A percentile compares a stretch with the other conserved stretches of the same genome.
phyloP scores from a whole-genome alignment of 2,113 vertebrate species.

The Artemisiospiza belli region DNA sequence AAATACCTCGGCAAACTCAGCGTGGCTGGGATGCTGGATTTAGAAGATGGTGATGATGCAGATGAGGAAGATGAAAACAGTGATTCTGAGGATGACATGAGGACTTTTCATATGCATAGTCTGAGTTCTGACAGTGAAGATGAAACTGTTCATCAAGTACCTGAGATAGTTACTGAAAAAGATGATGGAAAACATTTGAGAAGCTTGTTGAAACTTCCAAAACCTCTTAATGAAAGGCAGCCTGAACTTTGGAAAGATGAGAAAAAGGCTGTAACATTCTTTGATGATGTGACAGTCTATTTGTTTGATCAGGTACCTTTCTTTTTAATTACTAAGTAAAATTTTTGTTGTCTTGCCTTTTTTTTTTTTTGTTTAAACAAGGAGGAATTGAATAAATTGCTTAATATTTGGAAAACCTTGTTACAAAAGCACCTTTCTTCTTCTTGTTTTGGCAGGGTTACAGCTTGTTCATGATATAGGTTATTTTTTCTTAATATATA shows the following conservation, averaged over 20 bases:
- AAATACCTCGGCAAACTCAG: slow-evolving; percentile 85
- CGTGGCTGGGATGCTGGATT: slow-evolving; percentile 69
- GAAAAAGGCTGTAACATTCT: slow-evolving; percentile 89
- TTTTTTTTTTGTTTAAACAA: neutral
- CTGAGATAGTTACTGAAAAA: slow-evolving; percentile 83
- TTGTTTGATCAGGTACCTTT: slow-evolving; percentile 93
- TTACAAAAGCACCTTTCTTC: neutral
- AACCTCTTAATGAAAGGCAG: neutral
- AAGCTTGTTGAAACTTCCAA: slow-evolving; percentile 85
- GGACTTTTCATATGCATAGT: slow-evolving; percentile 85
- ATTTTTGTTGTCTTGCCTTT: neutral
- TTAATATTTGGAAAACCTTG: neutral
- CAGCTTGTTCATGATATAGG: neutral
- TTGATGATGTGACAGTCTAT: slow-evolving; percentile 95
- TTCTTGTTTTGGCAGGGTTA: neutral
- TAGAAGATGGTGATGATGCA: slow-evolving; percentile 84
- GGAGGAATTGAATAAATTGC: neutral
- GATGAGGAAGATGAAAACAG: slow-evolving; percentile 97
- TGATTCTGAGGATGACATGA: slow-evolving; percentile 91
- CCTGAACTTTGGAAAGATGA: slow-evolving; percentile 54
- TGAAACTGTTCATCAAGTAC: slow-evolving; percentile 84
- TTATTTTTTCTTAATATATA: neutral
- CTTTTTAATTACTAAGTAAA: neutral
- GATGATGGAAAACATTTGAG: slow-evolving; percentile 82
- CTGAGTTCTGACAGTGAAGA: slow-evolving; percentile 94